A percentile compares a stretch with the other conserved stretches of the same genome.
phyloP scores from a whole-genome alignment of 2,113 vertebrate genomes.

The Pelecanoides urinatrix region DNA sequence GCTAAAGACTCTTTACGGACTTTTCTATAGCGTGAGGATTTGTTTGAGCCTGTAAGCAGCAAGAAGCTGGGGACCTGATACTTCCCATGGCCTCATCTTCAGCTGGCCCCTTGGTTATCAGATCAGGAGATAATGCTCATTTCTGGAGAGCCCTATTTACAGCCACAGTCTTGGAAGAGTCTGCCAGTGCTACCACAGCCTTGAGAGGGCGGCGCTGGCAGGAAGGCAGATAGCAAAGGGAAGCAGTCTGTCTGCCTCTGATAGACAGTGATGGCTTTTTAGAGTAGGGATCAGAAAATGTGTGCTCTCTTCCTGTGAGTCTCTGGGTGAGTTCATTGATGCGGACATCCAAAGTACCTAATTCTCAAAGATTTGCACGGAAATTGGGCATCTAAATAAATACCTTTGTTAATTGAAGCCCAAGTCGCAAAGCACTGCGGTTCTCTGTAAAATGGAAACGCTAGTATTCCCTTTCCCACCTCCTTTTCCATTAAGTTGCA shows the following conservation, averaged over 20 bases:
- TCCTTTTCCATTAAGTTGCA: background rate
- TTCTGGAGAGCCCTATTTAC: background rate
- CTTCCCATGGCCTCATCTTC: background rate
- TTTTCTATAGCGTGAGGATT: background rate
- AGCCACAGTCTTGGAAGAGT: background rate
- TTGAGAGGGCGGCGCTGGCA: background rate
- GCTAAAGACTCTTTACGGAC: background rate
- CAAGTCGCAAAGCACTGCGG: background rate
- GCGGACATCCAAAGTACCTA: background rate
- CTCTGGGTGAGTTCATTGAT: background rate
- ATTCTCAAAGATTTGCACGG: background rate
- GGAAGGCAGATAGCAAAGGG: conserved; percentile 32
- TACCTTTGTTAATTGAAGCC: background rate
- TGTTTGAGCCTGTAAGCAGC: background rate
- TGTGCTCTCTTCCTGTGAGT: background rate
- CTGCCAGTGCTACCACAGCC: background rate
- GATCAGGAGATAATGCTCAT: background rate
- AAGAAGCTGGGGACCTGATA: background rate
- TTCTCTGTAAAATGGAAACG: background rate
- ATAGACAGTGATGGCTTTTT: background rate
- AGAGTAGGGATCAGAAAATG: background rate
- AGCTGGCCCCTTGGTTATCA: background rate
- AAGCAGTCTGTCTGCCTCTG: background rate
- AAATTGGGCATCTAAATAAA: background rate
- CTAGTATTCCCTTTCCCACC: background rate